Evolutionary conservation across 2,888 invertebrate genomes (phyloP).

Genomic region (Acanthoscelides obtectus): DNA sequence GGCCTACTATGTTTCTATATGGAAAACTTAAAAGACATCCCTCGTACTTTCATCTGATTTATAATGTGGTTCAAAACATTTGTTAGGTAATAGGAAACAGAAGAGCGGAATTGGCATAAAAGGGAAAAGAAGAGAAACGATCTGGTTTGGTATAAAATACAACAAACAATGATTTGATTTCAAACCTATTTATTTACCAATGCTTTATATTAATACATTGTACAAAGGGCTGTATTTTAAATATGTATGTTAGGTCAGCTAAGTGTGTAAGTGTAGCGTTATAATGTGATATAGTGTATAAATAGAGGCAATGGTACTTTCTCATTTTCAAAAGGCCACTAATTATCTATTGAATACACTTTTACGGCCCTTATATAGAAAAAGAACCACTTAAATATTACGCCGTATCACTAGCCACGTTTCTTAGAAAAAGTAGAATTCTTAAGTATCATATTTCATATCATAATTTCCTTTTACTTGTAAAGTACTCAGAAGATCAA

Average conservation of each 20-base stretch:
- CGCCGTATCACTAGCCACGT: conserved; percentile 39
- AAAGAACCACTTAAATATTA: conserved; percentile 30
- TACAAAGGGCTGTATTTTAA: conserved; percentile 16
- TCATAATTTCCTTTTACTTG: background rate
- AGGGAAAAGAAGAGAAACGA: too few relatives aligned
- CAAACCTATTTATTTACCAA: conserved; percentile 7
- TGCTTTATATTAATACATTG: conserved; percentile 18
- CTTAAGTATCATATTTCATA: background rate
- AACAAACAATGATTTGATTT: background rate
- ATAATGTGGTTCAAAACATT: too few relatives aligned
- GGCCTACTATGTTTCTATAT: too few relatives aligned
- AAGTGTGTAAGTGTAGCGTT: conserved; percentile 13
- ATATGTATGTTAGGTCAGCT: conserved; percentile 18
- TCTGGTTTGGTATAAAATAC: too few relatives aligned
- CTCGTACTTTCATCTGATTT: too few relatives aligned
- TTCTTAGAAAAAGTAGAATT: background rate
- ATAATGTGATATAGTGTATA: conserved; percentile 18
- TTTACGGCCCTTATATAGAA: conserved; percentile 37
- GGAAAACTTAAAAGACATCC: too few relatives aligned
- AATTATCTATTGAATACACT: conserved; percentile 28
- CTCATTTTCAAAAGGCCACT: conserved; percentile 37
- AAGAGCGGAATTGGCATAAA: too few relatives aligned
- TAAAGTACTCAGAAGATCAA: background rate
- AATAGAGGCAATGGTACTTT: conserved; percentile 35
- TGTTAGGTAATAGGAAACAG: too few relatives aligned